Evolutionary conservation across 2,888 invertebrate species (phyloP).

Genomic region (Nebria salina): DNA sequence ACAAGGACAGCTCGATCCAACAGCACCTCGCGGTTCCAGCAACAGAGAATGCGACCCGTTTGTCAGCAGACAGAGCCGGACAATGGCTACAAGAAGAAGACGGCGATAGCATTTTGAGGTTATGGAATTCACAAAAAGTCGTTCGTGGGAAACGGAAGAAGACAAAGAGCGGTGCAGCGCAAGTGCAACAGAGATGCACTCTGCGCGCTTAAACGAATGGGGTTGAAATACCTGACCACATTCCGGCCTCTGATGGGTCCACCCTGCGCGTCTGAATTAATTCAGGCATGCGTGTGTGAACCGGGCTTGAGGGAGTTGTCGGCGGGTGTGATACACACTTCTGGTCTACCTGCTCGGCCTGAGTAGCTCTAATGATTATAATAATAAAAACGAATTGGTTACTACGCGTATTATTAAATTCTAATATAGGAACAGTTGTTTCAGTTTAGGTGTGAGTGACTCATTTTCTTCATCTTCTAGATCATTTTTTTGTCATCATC

Average conservation of each 20-base stretch:
- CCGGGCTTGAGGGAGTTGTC: neutral
- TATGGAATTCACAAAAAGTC: constrained; percentile 41
- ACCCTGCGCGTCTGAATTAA: constrained; percentile 11
- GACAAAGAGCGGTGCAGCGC: neutral
- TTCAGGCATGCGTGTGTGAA: neutral
- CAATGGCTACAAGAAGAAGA: neutral
- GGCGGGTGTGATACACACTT: neutral
- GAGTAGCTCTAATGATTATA: neutral
- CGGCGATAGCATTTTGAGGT: constrained; percentile 23
- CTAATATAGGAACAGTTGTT: neutral
- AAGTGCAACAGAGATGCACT: neutral
- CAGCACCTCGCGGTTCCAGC: neutral
- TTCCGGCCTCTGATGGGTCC: neutral
- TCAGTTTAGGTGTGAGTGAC: neutral
- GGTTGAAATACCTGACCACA: neutral
- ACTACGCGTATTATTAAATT: neutral
- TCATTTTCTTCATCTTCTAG: too few species aligned
- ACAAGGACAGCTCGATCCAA: constrained; percentile 1
- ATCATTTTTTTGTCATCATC: too few species aligned
- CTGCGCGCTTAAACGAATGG: neutral
- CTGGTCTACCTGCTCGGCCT: neutral
- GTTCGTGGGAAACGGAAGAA: constrained; percentile 32
- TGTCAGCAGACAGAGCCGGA: neutral
- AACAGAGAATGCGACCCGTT: neutral
- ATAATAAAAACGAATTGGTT: neutral